Percentiles rank a stretch among this genome's conserved stretches.
Conservation (phyloP, 1,140 invertebrate genomes). For the Dendrolimus kikuchii region DNA sequence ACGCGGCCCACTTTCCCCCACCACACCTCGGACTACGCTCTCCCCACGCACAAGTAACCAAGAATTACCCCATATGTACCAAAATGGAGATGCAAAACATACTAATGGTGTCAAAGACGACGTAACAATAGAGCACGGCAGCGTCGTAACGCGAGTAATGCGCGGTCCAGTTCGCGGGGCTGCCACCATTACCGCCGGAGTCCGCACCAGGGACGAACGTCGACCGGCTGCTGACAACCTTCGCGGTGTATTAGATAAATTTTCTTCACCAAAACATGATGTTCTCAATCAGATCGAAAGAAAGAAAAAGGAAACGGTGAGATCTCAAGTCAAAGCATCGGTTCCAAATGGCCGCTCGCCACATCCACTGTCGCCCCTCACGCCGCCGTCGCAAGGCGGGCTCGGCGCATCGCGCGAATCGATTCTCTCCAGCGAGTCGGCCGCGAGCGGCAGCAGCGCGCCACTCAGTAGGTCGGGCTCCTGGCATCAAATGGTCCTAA, state of each 20-base stretch:
- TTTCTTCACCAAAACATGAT: conserved; percentile 48
- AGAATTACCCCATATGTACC: conserved; percentile 13
- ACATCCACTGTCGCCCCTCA: conserved; percentile 59
- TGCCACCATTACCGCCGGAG: conserved; percentile 71
- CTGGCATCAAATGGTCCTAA: conserved; percentile 79
- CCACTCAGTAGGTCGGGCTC: conserved; percentile 84
- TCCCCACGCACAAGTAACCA: conserved; percentile 10
- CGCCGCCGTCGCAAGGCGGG: conserved; percentile 29
- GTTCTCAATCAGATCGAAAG: conserved; percentile 44
- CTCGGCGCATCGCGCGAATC: conserved; percentile 45
- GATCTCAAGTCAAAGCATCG: conserved; percentile 36
- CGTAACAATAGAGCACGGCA: conserved; percentile 69
- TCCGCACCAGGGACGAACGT: conserved; percentile 64
- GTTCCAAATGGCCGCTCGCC: conserved; percentile 37
- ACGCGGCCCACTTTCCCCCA: neutral
- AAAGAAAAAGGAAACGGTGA: conserved; percentile 32
- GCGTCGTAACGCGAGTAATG: conserved; percentile 77
- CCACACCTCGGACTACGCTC: conserved; percentile 8
- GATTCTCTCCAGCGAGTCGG: conserved; percentile 37
- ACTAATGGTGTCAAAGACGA: conserved; percentile 27
- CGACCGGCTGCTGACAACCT: conserved; percentile 68
- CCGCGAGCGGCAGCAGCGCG: conserved; percentile 43
- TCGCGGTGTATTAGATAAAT: conserved; percentile 65
- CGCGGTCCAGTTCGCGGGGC: conserved; percentile 75
- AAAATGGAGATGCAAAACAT: conserved; percentile 26